These are phyloP conservation scores for Cerceris rybyensis DNA, from an alignment of 2,888 invertebrate genomes.

Conservation along the genomic window DNA sequence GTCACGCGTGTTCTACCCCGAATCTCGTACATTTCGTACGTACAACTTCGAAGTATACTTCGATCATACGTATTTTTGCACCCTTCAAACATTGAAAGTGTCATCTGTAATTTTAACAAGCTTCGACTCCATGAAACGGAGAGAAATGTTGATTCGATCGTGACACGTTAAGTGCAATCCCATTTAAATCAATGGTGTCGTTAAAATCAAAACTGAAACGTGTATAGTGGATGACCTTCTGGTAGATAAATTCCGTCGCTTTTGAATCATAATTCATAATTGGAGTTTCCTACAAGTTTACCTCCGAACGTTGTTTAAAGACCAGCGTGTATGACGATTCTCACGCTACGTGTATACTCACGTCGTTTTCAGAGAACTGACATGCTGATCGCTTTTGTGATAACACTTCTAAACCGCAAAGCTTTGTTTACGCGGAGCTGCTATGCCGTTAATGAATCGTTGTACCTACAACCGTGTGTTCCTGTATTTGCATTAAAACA, in stretches of 20 bases:
- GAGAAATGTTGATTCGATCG: conserved; percentile 1
- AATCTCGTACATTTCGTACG: background rate
- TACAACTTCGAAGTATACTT: background rate
- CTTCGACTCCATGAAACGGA: no score
- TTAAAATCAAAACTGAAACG: conserved; percentile 1
- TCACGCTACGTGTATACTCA: background rate
- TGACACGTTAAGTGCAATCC: background rate
- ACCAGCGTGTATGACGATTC: background rate
- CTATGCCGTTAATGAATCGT: background rate
- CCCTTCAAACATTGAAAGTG: no score
- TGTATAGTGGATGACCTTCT: conserved; percentile 1
- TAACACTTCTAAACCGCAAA: background rate
- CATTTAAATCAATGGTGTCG: conserved; percentile 20
- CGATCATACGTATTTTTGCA: no score
- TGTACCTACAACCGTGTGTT: background rate
- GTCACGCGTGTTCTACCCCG: background rate
- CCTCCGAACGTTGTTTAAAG: background rate
- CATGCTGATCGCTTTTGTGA: background rate
- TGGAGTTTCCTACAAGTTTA: background rate
- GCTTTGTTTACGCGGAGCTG: background rate
- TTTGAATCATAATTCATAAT: background rate
- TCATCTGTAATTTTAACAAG: no score
- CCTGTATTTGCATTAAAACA: background rate
- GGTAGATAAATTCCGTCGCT: background rate
- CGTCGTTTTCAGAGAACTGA: background rate